Evolutionary conservation across 1,140 invertebrate genomes (phyloP).

Genomic region (Bombus balteatus): DNA sequence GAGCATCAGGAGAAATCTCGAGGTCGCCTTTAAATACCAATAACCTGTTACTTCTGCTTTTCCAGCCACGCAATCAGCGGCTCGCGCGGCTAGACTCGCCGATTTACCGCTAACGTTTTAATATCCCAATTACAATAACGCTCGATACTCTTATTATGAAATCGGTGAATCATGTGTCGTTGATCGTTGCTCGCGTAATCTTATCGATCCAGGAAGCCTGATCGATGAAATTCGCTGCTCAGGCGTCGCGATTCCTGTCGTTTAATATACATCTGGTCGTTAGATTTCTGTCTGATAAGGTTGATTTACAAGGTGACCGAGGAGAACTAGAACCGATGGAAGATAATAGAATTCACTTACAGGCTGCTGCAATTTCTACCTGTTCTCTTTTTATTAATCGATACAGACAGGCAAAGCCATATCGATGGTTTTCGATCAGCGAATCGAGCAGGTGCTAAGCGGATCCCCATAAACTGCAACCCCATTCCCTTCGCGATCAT

Average conservation of each 20-base stretch:
- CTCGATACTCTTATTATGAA: neutral
- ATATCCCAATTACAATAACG: conserved; percentile 16
- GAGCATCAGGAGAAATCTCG: conserved; percentile 38
- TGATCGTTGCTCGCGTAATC: neutral
- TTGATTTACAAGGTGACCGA: neutral
- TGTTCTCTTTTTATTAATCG: neutral
- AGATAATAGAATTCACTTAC: neutral
- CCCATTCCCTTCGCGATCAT: neutral
- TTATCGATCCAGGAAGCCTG: neutral
- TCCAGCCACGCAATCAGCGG: neutral
- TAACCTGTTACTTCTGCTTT: conserved; percentile 46
- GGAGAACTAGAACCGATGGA: neutral
- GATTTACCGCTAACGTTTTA: neutral
- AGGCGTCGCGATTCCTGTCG: neutral
- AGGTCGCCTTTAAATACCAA: conserved; percentile 51
- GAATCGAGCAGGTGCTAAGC: conserved; percentile 47
- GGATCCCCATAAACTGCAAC: neutral
- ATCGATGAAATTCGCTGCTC: neutral
- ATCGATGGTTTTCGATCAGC: conserved; percentile 20
- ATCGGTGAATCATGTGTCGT: neutral
- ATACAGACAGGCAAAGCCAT: neutral
- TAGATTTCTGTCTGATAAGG: neutral
- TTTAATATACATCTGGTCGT: neutral
- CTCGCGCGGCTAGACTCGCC: neutral
- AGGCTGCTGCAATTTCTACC: neutral